Evolutionary conservation across 1,140 invertebrate species (phyloP).

Genomic region (Anoplophora glabripennis): DNA sequence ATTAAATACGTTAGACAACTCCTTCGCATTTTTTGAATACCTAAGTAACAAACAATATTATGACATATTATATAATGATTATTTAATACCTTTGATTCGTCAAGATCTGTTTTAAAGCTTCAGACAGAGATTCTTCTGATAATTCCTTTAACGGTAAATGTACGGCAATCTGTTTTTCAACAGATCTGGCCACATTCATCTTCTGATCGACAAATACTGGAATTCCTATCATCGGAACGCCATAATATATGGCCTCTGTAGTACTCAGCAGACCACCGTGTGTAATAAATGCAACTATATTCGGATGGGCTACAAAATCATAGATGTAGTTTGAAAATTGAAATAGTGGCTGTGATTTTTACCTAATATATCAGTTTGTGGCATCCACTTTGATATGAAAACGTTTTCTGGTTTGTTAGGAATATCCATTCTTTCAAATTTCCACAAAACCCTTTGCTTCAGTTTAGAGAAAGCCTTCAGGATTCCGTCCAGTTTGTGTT

Average conservation of each 20-base stretch:
- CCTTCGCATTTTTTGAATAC: slow-evolving; percentile 46
- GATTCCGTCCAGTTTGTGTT: slow-evolving; percentile 21
- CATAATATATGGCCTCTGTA: slow-evolving; percentile 53
- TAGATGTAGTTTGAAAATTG: too few species aligned
- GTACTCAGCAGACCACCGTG: slow-evolving; percentile 57
- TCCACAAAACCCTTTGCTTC: slow-evolving; percentile 54
- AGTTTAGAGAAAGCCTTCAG: slow-evolving; percentile 49
- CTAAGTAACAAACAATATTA: slow-evolving; percentile 25
- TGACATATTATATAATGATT: too few species aligned
- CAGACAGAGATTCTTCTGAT: slow-evolving; percentile 36
- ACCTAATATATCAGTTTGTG: slow-evolving; percentile 67
- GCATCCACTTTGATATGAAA: slow-evolving; percentile 62
- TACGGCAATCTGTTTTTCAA: slow-evolving; percentile 30
- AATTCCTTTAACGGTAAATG: slow-evolving; percentile 42
- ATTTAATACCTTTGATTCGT: slow-evolving; percentile 38
- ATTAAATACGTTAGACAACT: slow-evolving; percentile 53
- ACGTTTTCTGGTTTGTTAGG: slow-evolving; percentile 52
- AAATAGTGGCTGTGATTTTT: too few species aligned
- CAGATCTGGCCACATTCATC: slow-evolving; percentile 37
- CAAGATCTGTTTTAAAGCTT: slow-evolving; percentile 40
- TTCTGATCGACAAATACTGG: slow-evolving; percentile 45
- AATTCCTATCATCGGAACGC: slow-evolving; percentile 51
- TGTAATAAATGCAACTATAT: slow-evolving; percentile 53
- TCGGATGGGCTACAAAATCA: slow-evolving; percentile 51
- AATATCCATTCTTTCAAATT: slow-evolving; percentile 47